phyloP scores from a whole-genome alignment of 1,140 invertebrate species.

The Diorhabda sublineata region DNA sequence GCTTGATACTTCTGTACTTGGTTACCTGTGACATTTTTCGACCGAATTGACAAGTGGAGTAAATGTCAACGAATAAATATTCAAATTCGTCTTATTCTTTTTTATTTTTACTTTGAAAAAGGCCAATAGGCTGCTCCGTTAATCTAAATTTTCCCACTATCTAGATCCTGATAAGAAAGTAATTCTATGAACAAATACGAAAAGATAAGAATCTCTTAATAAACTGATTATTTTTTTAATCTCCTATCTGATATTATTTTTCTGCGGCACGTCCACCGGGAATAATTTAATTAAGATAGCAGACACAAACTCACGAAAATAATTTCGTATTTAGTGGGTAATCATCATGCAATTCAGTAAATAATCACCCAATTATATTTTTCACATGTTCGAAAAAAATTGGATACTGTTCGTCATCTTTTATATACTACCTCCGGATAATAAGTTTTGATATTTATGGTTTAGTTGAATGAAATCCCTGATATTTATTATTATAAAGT shows the following conservation, averaged over 20 bases:
- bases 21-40: too few relatives aligned
- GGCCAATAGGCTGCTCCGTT: too few relatives aligned
- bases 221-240: not conserved
- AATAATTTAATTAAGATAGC: conserved; percentile 1
- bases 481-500: too few relatives aligned
- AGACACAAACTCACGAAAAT: not conserved
- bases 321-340: conserved; percentile 1
- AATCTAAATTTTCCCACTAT: too few relatives aligned
- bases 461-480: too few relatives aligned
- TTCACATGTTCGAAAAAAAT: not conserved
- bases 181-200: not conserved
- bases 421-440: not conserved
- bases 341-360: conserved; percentile 1
- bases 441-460: too few relatives aligned
- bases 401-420: not conserved
- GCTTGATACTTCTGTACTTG: too few relatives aligned
- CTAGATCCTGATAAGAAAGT: not conserved
- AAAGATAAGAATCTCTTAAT: not conserved
- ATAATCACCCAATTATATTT: conserved; percentile 3
- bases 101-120: too few relatives aligned
- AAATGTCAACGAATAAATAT: too few relatives aligned
- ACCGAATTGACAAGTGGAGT: too few relatives aligned
- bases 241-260: not conserved
- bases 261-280: not conserved
- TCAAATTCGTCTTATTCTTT: too few relatives aligned